Conservation (phyloP, 2,888 invertebrate species). For the Dendrolimus houi region DNA sequence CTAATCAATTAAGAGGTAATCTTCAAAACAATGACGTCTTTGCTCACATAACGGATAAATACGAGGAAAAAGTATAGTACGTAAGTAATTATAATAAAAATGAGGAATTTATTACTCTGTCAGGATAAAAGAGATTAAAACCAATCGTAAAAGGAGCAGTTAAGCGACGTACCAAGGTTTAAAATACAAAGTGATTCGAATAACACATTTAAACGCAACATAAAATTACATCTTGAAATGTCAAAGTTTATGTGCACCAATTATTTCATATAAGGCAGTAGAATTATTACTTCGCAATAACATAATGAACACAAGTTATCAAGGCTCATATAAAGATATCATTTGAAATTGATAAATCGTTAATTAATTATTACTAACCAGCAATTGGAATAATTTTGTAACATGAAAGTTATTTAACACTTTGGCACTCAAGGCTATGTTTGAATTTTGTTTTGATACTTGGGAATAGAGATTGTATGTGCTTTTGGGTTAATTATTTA, state of each 20-base stretch:
- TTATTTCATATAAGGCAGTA: background rate
- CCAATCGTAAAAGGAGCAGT: no score
- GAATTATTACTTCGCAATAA: background rate
- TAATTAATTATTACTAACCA: background rate
- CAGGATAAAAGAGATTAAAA: no score
- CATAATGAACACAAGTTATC: background rate
- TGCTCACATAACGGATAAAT: no score
- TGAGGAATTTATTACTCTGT: no score
- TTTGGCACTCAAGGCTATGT: background rate
- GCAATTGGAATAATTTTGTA: background rate
- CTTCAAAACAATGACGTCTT: no score
- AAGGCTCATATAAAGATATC: background rate
- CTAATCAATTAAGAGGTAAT: no score
- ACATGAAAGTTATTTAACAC: background rate
- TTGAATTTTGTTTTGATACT: background rate
- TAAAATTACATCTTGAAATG: background rate
- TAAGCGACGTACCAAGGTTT: background rate
- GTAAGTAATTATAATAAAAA: no score
- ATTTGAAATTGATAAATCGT: background rate
- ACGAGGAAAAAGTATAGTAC: no score
- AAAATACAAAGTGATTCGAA: background rate
- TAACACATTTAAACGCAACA: background rate
- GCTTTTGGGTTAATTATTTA: no score
- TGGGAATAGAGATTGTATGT: no score
- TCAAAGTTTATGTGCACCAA: background rate